Percentiles rank a stretch among this genome's conserved stretches.
phyloP scores from a whole-genome alignment of 2,113 vertebrate genomes.

The Platichthys stellatus region DNA sequence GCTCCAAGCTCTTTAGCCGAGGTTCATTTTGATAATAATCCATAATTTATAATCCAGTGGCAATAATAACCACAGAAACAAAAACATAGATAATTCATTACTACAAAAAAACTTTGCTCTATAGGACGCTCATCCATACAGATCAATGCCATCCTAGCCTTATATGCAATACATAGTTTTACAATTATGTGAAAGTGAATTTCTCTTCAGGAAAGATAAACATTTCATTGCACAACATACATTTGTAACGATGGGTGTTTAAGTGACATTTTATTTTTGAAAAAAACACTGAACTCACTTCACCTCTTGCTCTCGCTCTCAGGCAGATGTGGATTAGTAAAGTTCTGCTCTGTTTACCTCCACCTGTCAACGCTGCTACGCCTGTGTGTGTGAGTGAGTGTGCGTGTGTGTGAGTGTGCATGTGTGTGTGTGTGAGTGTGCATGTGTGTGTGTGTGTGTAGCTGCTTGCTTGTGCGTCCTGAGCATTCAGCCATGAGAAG shows the following conservation, averaged over 20 bases:
- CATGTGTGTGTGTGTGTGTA: slow-evolving; percentile 59
- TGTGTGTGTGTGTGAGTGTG: slow-evolving; percentile 67
- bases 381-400: slow-evolving; percentile 68
- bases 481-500: slow-evolving; percentile 89
- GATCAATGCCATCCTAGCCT: too few relatives aligned
- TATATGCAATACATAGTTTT: too few relatives aligned
- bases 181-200: background rate
- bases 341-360: slow-evolving; percentile 89
- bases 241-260: slow-evolving; percentile 22
- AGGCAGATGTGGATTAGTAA: slow-evolving; percentile 87
- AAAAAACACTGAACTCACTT: slow-evolving; percentile 47
- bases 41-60: too few relatives aligned
- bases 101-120: too few relatives aligned
- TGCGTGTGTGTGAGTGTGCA: slow-evolving; percentile 66
- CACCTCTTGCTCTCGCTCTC: slow-evolving; percentile 65
- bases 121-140: too few relatives aligned
- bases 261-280: slow-evolving; percentile 34
- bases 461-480: slow-evolving; percentile 76
- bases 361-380: slow-evolving; percentile 87
- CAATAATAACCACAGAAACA: too few relatives aligned
- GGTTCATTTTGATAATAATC: too few relatives aligned
- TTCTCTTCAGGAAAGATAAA: background rate
- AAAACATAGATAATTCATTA: too few relatives aligned
- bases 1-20: background rate
- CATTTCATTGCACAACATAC: background rate